phyloP scores from a whole-genome alignment of 1,140 invertebrate species.

The Propsilocerus akamusi region DNA sequence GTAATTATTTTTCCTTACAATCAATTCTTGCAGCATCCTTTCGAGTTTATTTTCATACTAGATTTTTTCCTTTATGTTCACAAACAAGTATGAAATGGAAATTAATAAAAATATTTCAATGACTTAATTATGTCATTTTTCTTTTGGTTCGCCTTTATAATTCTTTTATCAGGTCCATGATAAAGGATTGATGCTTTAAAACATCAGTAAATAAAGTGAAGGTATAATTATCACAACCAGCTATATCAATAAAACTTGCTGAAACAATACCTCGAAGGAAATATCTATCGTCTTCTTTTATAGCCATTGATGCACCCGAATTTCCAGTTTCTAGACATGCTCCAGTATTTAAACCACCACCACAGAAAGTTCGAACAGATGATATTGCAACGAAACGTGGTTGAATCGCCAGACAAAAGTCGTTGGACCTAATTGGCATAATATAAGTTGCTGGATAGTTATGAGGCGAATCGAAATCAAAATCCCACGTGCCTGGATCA shows the following conservation, averaged over 20 bases:
- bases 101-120: too few relatives aligned
- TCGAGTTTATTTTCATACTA: not conserved
- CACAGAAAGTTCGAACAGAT: not conserved
- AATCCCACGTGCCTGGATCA: not conserved
- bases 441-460: not conserved
- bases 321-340: not conserved
- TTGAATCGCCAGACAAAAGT: not conserved
- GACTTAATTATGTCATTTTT: too few relatives aligned
- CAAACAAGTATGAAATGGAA: too few relatives aligned
- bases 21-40: not conserved
- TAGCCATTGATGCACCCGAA: not conserved
- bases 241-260: not conserved
- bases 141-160: too few relatives aligned
- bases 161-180: too few relatives aligned
- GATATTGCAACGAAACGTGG: not conserved
- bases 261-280: not conserved
- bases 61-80: not conserved
- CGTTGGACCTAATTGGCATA: not conserved
- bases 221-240: not conserved
- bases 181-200: not conserved
- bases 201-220: not conserved
- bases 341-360: not conserved
- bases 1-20: conserved; percentile 24
- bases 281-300: not conserved
- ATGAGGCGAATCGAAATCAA: not conserved